These are phyloP conservation scores for Drosophila sp. DNA, from an alignment of 1,140 invertebrate species.

Conservation along the genomic window DNA sequence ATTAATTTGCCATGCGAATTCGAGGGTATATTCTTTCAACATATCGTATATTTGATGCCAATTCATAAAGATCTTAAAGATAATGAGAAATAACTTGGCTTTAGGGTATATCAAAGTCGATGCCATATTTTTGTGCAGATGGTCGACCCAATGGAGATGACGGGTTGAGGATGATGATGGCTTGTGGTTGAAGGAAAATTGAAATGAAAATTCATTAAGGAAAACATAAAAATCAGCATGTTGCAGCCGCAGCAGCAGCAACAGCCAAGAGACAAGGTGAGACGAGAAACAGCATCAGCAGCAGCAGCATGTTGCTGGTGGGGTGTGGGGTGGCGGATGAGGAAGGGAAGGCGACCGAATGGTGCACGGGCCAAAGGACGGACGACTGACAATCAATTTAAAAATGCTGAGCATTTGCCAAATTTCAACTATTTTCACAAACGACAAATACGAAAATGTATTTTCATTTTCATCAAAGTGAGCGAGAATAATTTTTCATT, in stretches of 20 bases:
- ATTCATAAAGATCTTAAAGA: too few species aligned
- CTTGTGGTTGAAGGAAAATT: conserved; percentile 15
- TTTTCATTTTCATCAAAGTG: conserved; percentile 27
- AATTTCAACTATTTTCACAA: conserved; percentile 38
- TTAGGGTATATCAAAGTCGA: conserved; percentile 25
- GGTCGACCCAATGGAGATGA: conserved; percentile 9
- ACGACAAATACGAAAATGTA: conserved; percentile 32
- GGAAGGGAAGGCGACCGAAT: not conserved
- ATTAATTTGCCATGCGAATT: not conserved
- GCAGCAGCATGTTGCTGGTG: not conserved
- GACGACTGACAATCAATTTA: conserved; percentile 39
- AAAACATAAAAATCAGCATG: conserved; percentile 57
- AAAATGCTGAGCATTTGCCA: conserved; percentile 56
- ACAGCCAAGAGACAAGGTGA: conserved; percentile 10
- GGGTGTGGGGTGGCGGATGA: not conserved
- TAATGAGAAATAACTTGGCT: too few species aligned
- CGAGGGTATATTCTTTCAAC: too few species aligned
- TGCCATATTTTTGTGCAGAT: conserved; percentile 11
- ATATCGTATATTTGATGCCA: too few species aligned
- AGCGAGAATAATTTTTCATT: conserved; percentile 9
- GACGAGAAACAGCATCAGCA: not conserved
- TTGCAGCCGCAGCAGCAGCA: conserved; percentile 10
- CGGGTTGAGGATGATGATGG: not conserved
- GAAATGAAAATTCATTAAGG: conserved; percentile 52
- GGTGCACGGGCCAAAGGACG: not conserved